Percentiles rank a stretch among this genome's conserved stretches.
These are phyloP conservation scores for Cantharis rustica DNA, from an alignment of 2,888 invertebrate species.

Conservation along the genomic window DNA sequence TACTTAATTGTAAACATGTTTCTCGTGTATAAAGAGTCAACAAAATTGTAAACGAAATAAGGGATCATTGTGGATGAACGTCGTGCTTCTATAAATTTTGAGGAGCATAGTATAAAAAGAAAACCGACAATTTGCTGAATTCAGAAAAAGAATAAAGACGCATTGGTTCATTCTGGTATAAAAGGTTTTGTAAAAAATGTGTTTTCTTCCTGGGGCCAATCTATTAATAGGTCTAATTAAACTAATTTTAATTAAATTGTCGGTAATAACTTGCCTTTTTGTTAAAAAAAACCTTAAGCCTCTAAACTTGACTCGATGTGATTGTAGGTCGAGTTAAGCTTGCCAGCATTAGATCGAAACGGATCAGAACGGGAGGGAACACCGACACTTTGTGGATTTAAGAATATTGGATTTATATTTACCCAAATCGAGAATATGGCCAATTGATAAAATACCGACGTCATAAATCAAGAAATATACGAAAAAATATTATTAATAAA, in stretches of 20 bases:
- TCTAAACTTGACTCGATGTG: too few relatives aligned
- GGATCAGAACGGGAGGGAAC: too few relatives aligned
- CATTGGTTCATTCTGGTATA: background rate
- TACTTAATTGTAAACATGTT: background rate
- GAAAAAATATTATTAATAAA: too few relatives aligned
- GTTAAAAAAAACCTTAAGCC: background rate
- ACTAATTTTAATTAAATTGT: background rate
- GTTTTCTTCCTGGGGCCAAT: background rate
- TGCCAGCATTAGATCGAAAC: too few relatives aligned
- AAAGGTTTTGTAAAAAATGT: background rate
- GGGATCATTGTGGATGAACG: slow-evolving; percentile 8
- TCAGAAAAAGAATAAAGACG: background rate
- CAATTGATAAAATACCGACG: too few relatives aligned
- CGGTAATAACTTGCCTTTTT: background rate
- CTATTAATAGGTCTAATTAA: background rate
- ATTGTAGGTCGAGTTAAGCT: too few relatives aligned
- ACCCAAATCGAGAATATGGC: too few relatives aligned
- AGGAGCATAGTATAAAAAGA: slow-evolving; percentile 5
- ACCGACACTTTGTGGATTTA: too few relatives aligned
- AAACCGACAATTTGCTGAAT: slow-evolving; percentile 11
- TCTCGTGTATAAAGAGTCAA: background rate
- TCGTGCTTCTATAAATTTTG: background rate
- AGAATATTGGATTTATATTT: too few relatives aligned
- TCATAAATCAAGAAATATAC: too few relatives aligned
- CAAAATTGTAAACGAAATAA: slow-evolving; percentile 5